These are phyloP conservation scores for Eupithecia vulgata DNA, from an alignment of 2,888 invertebrate genomes.

Conservation along the genomic window DNA sequence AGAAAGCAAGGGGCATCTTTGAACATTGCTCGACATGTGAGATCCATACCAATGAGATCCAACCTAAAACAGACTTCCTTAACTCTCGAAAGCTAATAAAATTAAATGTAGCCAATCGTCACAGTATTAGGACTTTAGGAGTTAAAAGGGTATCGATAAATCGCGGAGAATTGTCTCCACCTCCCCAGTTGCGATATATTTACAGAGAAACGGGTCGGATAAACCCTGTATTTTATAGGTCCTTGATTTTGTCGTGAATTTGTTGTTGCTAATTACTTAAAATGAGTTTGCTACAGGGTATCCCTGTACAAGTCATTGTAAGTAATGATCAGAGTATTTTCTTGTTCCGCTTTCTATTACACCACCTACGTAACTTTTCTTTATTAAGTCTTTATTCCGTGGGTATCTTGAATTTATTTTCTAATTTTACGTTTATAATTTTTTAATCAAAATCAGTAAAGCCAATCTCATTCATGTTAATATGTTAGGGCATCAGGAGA, in stretches of 20 bases:
- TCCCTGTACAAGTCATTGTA: background rate
- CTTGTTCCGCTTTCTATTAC: background rate
- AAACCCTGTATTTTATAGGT: slow-evolving; percentile 25
- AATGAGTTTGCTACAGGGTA: slow-evolving; percentile 2
- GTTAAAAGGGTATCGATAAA: slow-evolving; percentile 65
- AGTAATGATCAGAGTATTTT: background rate
- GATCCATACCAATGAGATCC: slow-evolving; percentile 29
- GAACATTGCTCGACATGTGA: slow-evolving; percentile 13
- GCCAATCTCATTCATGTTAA: background rate
- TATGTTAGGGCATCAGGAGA: background rate
- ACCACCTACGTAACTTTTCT: background rate
- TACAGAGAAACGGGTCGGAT: slow-evolving; percentile 29
- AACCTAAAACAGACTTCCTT: slow-evolving; percentile 14
- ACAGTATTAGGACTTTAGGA: slow-evolving; percentile 54
- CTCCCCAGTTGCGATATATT: slow-evolving; percentile 35
- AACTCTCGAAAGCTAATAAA: slow-evolving; percentile 50
- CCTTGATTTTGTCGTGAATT: slow-evolving; percentile 23
- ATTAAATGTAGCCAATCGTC: slow-evolving; percentile 62
- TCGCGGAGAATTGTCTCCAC: slow-evolving; percentile 56
- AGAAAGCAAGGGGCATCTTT: slow-evolving; percentile 8
- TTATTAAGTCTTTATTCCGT: background rate
- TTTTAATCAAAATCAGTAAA: background rate
- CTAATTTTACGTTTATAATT: background rate
- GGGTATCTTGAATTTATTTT: background rate
- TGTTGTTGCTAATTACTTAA: slow-evolving; percentile 27